These are phyloP conservation scores for Galerucella pusilla DNA, from an alignment of 2,888 invertebrate genomes.

Conservation along the genomic window DNA sequence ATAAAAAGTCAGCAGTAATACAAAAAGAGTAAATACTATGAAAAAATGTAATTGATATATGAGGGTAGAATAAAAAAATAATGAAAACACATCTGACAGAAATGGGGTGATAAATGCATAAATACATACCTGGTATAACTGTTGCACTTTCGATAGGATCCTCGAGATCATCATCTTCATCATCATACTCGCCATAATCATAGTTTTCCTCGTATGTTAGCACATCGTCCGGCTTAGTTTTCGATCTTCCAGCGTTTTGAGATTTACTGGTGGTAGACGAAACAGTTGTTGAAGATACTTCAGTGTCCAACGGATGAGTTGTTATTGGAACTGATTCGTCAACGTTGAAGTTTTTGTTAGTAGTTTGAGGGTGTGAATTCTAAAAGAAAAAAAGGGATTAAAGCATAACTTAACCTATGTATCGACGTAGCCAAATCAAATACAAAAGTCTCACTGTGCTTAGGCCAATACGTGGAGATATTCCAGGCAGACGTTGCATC, in stretches of 20 bases:
- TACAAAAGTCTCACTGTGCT: too few species aligned
- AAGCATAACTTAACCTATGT: too few species aligned
- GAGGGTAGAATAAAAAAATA: too few species aligned
- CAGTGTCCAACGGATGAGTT: slow-evolving; percentile 35
- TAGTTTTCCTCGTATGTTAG: slow-evolving; percentile 54
- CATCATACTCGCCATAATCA: slow-evolving; percentile 66
- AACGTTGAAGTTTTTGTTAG: slow-evolving; percentile 32
- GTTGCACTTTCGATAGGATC: slow-evolving; percentile 63
- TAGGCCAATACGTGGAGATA: too few species aligned
- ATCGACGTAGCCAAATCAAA: too few species aligned
- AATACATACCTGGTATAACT: slow-evolving; percentile 53
- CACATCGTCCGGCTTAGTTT: slow-evolving; percentile 39
- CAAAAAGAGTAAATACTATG: too few species aligned
- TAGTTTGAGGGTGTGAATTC: slow-evolving; percentile 42
- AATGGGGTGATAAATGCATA: background rate
- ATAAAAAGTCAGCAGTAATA: too few species aligned
- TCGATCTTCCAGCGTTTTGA: slow-evolving; percentile 36
- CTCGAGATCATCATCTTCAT: slow-evolving; percentile 59
- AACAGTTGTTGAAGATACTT: slow-evolving; percentile 34
- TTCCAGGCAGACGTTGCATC: too few species aligned
- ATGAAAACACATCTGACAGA: too few species aligned
- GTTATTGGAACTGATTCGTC: slow-evolving; percentile 36
- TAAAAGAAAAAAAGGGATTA: slow-evolving; percentile 24
- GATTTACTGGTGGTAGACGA: slow-evolving; percentile 41
- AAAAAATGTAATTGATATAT: too few species aligned